These are phyloP conservation scores for Apistogramma diplotaenia DNA, from an alignment of 2,113 vertebrate species.

Conservation along the genomic window DNA sequence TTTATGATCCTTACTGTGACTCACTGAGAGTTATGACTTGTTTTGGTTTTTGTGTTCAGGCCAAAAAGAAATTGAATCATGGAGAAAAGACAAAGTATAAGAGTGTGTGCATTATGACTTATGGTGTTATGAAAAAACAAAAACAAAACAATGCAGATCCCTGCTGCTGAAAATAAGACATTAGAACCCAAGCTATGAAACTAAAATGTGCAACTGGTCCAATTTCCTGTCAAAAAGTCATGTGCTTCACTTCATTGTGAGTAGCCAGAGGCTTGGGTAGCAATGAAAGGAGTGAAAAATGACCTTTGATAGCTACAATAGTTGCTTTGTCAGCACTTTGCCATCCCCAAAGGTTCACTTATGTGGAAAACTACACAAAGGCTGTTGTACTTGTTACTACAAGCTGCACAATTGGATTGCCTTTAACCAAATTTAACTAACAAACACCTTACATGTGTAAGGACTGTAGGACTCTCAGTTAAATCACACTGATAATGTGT, in stretches of 20 bases:
- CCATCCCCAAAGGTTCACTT: background rate
- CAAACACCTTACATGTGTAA: background rate
- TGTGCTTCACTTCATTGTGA: background rate
- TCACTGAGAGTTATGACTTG: conserved; percentile 29
- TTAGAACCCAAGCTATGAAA: background rate
- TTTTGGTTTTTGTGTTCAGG: background rate
- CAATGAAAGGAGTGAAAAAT: background rate
- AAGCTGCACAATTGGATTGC: background rate
- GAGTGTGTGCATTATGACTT: background rate
- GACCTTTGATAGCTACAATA: background rate
- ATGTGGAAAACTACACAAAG: background rate
- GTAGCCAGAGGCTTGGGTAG: background rate
- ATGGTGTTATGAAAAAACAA: background rate
- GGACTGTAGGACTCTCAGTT: background rate
- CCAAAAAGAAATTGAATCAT: background rate
- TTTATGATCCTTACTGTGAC: conserved; percentile 12
- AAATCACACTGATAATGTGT: background rate
- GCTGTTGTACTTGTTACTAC: background rate
- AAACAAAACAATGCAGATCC: background rate
- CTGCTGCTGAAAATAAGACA: background rate
- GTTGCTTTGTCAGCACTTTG: background rate
- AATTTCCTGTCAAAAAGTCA: background rate
- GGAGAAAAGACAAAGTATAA: background rate
- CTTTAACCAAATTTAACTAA: background rate
- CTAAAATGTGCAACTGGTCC: background rate